A percentile compares a stretch with the other conserved stretches of the same genome.
Evolutionary conservation across 2,113 vertebrate species (phyloP).

Genomic region (Sorex araneus): DNA sequence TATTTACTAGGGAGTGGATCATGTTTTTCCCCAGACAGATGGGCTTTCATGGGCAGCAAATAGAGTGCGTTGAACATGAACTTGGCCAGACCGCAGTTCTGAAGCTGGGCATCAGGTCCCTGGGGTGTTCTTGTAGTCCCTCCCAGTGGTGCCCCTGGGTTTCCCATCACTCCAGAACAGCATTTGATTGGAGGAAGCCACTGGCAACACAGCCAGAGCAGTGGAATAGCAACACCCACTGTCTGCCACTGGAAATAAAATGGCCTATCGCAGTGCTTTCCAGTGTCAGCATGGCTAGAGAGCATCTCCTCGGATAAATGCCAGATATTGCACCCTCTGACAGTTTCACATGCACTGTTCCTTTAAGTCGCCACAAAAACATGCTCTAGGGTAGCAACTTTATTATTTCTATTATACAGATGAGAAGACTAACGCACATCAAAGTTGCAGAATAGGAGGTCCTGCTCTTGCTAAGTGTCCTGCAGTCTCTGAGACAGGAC

Average conservation of each 20-base stretch:
- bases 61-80: neutral
- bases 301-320: neutral
- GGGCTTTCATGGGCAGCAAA: neutral
- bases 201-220: accelerated
- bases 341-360: neutral
- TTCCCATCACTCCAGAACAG: neutral
- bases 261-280: neutral
- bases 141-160: neutral
- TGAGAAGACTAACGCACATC: neutral
- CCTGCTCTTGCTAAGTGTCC: neutral
- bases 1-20: neutral
- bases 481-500: neutral
- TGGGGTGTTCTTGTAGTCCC: accelerated
- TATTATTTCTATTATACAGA: slow-evolving; percentile 29
- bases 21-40: slow-evolving; percentile 37
- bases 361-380: neutral
- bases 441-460: neutral
- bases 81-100: neutral
- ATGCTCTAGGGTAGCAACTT: neutral
- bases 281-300: neutral
- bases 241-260: neutral
- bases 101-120: neutral
- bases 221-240: neutral
- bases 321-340: neutral
- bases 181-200: neutral